Evolutionary conservation across 2,113 vertebrate genomes (phyloP), one percentile per base, ranked within the genome.

Genomic region (Cettia cetti): DNA sequence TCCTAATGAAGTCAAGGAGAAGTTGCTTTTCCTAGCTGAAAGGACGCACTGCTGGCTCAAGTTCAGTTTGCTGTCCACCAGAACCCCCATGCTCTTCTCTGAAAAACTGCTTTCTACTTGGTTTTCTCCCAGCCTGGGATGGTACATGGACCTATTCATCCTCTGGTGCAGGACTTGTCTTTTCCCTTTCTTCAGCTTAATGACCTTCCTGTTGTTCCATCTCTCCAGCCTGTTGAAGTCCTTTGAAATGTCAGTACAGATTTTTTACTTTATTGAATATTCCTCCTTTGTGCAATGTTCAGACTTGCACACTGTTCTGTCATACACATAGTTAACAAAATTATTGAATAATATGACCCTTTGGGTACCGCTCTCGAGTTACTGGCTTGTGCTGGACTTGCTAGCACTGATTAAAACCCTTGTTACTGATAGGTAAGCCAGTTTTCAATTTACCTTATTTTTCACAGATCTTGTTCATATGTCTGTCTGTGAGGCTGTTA

Each of bases 101-200:
- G 40, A 4, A 87, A 92, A 65, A 4, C 12, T 56, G 13, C 8
- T 74, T 64, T 49, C n/a, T 44, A 33, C 18, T 35, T 37, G 8
- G 1, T 12, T 65, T 28, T 2, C 8, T 61, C 7, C 4, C 6
- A 82, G 3, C 1, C 27, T 53, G 27, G n/a, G 3, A 20, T 85
- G 6, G 5, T 60, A 24, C 3, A 13, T 6, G 13, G 27, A 31
- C 6, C 19, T 71, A 28, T 39, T 63, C 24, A 63, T 59, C 10
- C 21, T 4, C 24, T 35, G 7, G 11, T 8, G 5, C 31, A 17
- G 23, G 23, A 53, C 19, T 42, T 81, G 21, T 14, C 3, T 28
- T 81, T 68, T 85, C 7, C 9, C 4, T 47, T 57, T 47, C 20
- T 68, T 68, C 24, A 53, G 6, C 15, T 53, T 49, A 4, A 22